phyloP scores from a whole-genome alignment of 2,888 invertebrate species.

The Conistra vaccinii region DNA sequence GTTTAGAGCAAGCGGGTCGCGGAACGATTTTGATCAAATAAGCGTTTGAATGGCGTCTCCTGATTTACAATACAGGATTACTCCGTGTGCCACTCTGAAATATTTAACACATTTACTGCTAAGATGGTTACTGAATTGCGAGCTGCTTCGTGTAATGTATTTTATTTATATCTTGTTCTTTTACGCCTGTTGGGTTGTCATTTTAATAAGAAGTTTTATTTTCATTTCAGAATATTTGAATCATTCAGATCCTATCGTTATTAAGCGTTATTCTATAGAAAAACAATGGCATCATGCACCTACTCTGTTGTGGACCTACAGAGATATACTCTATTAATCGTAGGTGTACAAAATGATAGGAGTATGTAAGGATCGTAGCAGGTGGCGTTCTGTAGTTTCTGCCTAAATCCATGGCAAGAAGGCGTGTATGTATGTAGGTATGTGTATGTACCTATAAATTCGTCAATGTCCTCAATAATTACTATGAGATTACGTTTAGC shows the following conservation, averaged over 20 bases:
- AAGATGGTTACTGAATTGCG: conserved; percentile 50
- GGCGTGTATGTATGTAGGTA: neutral
- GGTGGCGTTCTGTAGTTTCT: neutral
- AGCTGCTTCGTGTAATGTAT: conserved; percentile 8
- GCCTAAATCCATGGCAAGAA: neutral
- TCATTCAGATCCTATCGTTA: neutral
- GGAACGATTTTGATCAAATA: conserved; percentile 65
- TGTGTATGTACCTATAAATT: neutral
- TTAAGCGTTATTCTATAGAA: neutral
- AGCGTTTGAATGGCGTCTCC: conserved; percentile 61
- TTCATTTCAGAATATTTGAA: neutral
- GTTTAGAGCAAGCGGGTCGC: conserved; percentile 60
- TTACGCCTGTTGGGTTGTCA: neutral
- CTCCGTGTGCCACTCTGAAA: conserved; percentile 30
- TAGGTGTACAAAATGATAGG: neutral
- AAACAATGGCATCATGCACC: neutral
- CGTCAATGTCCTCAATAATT: neutral
- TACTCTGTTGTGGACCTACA: too few species aligned
- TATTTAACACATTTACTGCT: conserved; percentile 48
- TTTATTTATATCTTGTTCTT: conserved; percentile 16
- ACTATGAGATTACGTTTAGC: neutral
- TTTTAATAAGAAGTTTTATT: conserved; percentile 1
- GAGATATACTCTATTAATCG: neutral
- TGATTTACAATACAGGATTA: conserved; percentile 59
- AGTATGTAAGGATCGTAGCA: neutral